Conservation (phyloP, 1,140 invertebrate genomes). For the Drosophila varians region DNA sequence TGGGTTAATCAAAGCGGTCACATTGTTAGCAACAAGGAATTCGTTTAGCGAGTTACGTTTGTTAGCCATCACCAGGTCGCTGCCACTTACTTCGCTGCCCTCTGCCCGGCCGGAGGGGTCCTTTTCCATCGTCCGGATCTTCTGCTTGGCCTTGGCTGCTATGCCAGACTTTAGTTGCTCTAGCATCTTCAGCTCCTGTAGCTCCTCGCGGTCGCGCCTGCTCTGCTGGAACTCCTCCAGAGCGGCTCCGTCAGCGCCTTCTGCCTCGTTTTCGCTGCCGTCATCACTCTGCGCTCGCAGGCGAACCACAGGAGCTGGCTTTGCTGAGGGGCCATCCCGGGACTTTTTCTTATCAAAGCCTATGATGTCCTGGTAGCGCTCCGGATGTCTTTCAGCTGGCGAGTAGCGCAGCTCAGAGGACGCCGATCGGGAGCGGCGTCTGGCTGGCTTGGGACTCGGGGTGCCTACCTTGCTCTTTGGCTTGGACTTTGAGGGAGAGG, state of each 20-base stretch:
- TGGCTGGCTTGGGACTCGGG: slow-evolving; percentile 42
- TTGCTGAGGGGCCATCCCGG: slow-evolving; percentile 15
- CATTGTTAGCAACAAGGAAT: slow-evolving; percentile 82
- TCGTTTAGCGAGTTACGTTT: slow-evolving; percentile 83
- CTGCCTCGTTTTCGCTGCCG: slow-evolving; percentile 84
- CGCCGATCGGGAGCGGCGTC: slow-evolving; percentile 47
- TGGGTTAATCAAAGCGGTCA: slow-evolving; percentile 76
- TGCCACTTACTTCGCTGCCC: slow-evolving; percentile 74
- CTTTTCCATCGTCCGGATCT: slow-evolving; percentile 84
- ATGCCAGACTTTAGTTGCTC: slow-evolving; percentile 86
- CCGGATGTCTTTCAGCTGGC: slow-evolving; percentile 86
- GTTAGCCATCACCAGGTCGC: slow-evolving; percentile 27
- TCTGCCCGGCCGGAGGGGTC: slow-evolving; percentile 32
- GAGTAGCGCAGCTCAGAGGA: slow-evolving; percentile 86
- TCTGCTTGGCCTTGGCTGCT: slow-evolving; percentile 87
- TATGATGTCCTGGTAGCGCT: slow-evolving; percentile 86
- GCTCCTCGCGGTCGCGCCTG: slow-evolving; percentile 59
- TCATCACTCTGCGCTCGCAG: slow-evolving; percentile 87
- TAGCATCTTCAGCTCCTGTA: slow-evolving; percentile 86
- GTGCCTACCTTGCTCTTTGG: slow-evolving; percentile 43
- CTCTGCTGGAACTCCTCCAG: slow-evolving; percentile 84
- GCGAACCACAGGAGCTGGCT: slow-evolving; percentile 85
- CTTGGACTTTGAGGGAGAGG: slow-evolving; percentile 41
- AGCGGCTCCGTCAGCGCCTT: slow-evolving; percentile 36
- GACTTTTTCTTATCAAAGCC: slow-evolving; percentile 82